Base-by-base conservation (phyloP, 1,140 invertebrate species). In the Zelostemma sp. region DNA sequence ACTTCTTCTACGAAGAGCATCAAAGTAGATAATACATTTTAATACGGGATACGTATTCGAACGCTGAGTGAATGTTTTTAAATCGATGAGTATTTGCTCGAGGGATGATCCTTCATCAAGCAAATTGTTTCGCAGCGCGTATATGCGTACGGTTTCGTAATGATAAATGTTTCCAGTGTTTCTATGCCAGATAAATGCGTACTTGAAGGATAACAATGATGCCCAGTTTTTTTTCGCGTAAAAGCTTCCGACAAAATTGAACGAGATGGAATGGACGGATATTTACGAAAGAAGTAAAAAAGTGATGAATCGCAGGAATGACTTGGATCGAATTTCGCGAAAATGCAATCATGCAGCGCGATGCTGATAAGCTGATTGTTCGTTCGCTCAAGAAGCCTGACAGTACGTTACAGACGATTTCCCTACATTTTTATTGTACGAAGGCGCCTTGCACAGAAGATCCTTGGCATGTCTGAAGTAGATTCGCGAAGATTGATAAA, bases 311-410 rank as follows among this genome's bases (percentile, higher is more conserved):
- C 31, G 31, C 12, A 25, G 15, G 5, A 14, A 49, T 49, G 21
- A 49, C 19, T 31, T n/a, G 28, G 17, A 31, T 16, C 31, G 48
- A 50, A 50, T 50, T 50, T 1, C 48, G 48, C 28, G 28, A n/a
- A 35, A 50, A 50, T 18, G 48, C 48, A 38, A 50, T 50, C 48
- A 35, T 14, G 31, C 16, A 50, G 48, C 8, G 17, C 28, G 35
- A 35, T 38, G 48, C 48, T 50, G 48, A 50, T 50, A 50, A 50
- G 48, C 48, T 38, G 48, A 50, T 50, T 50, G 48, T 35, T 35
- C 48, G 48, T 18, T 50, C 28, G 19, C 12, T 38, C 28, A 9
- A 17, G 16, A 38, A 18, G 48, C 33, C 48, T 50, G 46, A 31
- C 46, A 31, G 46, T 14, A 14, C 12, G 25, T 28, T 31, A 28